Percentiles rank a stretch among this genome's conserved stretches.
Conservation (phyloP, 2,797 vertebrate genomes). For the Diplodus sargus region DNA sequence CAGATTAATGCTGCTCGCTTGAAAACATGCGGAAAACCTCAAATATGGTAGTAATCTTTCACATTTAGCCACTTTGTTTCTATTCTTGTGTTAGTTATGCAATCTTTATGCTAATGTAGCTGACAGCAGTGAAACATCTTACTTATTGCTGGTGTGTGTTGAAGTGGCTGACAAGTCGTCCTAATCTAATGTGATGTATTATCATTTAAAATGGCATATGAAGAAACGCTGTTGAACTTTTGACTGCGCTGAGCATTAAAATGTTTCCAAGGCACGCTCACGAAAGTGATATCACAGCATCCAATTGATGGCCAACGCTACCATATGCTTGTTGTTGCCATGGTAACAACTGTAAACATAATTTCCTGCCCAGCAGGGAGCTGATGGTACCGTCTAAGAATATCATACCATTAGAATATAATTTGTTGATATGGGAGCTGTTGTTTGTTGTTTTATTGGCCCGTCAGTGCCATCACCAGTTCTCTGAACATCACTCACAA, state of each 20-base stretch:
- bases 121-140: background rate
- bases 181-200: background rate
- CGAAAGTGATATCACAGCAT: background rate
- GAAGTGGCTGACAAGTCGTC: background rate
- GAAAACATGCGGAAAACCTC: background rate
- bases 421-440: slow-evolving; percentile 31
- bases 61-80: background rate
- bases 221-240: background rate
- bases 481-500: slow-evolving; percentile 8
- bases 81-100: background rate
- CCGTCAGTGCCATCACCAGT: background rate
- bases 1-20: background rate
- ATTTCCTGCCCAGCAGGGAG: slow-evolving; percentile 42
- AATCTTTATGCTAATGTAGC: background rate
- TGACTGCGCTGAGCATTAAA: background rate
- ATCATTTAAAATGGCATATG: background rate
- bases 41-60: background rate
- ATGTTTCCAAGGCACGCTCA: background rate
- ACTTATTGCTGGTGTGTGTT: background rate
- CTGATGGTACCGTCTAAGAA: slow-evolving; percentile 26
- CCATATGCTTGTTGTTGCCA: slow-evolving; percentile 1
- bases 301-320: slow-evolving; percentile 3
- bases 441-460: slow-evolving; percentile 26
- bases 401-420: slow-evolving; percentile 38
- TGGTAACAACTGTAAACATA: slow-evolving; percentile 32